These are phyloP conservation scores for Micrastur ruficollis DNA, from an alignment of 2,797 vertebrate genomes.

Conservation along the genomic window DNA sequence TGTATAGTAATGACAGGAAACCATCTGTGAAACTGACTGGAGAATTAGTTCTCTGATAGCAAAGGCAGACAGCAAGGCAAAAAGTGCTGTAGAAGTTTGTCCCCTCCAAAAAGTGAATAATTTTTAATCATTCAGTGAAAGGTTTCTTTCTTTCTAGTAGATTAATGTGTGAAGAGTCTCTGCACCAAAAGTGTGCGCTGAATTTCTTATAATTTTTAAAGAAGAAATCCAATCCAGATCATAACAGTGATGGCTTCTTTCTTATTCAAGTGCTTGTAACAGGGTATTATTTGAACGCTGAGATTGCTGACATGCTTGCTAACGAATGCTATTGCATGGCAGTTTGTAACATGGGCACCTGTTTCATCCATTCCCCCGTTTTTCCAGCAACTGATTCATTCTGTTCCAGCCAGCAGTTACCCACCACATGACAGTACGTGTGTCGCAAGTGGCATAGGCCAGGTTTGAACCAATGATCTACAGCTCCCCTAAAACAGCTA, in stretches of 20 bases:
- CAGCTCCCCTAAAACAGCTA: not conserved
- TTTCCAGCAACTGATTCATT: not conserved
- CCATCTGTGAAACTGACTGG: conserved; percentile 59
- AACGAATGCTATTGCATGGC: not conserved
- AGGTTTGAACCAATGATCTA: not conserved
- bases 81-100: conserved; percentile 25
- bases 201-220: conserved; percentile 27
- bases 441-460: not conserved
- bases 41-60: conserved; percentile 44
- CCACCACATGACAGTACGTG: not conserved
- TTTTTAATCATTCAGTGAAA: conserved; percentile 58
- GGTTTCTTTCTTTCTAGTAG: not conserved
- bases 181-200: not conserved
- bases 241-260: not conserved
- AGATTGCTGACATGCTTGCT: not conserved
- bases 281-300: not conserved
- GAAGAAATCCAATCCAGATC: not conserved
- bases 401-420: not conserved
- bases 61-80: conserved; percentile 5
- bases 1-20: conserved; percentile 59
- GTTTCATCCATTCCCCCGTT: not conserved
- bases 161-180: conserved; percentile 12
- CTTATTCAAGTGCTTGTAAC: not conserved
- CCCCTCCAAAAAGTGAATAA: conserved; percentile 33
- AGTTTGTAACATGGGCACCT: not conserved